A percentile compares a stretch with the other conserved stretches of the same genome.
phyloP scores from a whole-genome alignment of 2,888 invertebrate species.

The Margaritifera margaritifera region DNA sequence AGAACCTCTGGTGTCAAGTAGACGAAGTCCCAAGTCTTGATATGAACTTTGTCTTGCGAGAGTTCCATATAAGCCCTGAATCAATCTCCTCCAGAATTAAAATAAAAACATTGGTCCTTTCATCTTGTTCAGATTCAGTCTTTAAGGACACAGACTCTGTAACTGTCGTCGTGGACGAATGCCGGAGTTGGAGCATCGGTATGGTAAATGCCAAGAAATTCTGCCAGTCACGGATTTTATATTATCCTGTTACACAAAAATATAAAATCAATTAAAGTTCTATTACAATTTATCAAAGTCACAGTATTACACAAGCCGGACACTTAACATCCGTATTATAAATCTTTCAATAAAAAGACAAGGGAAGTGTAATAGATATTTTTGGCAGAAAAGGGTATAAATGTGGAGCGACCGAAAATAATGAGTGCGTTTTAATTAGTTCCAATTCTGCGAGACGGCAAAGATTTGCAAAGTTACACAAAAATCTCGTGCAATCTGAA shows the following conservation, averaged over 20 bases:
- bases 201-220: slow-evolving; percentile 44
- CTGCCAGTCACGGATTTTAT: slow-evolving; percentile 14
- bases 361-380: too few species aligned
- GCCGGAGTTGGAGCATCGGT: slow-evolving; percentile 23
- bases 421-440: too few species aligned
- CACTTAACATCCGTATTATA: too few species aligned
- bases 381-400: too few species aligned
- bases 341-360: too few species aligned
- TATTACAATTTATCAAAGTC: not conserved
- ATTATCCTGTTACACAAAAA: not conserved
- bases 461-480: too few species aligned
- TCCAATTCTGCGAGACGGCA: too few species aligned
- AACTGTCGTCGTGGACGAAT: slow-evolving; percentile 35
- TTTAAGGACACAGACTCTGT: not conserved
- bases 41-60: slow-evolving; percentile 35
- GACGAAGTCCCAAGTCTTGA: slow-evolving; percentile 47
- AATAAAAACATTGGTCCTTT: not conserved
- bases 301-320: too few species aligned
- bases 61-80: slow-evolving; percentile 61
- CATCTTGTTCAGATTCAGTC: slow-evolving; percentile 4
- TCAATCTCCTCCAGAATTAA: slow-evolving; percentile 34
- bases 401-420: too few species aligned
- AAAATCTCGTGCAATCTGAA: too few species aligned
- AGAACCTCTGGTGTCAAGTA: slow-evolving; percentile 66
- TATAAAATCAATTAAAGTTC: too few species aligned